Evolutionary conservation across 2,888 invertebrate species (phyloP).

Genomic region (Mechanitis messenoides): DNA sequence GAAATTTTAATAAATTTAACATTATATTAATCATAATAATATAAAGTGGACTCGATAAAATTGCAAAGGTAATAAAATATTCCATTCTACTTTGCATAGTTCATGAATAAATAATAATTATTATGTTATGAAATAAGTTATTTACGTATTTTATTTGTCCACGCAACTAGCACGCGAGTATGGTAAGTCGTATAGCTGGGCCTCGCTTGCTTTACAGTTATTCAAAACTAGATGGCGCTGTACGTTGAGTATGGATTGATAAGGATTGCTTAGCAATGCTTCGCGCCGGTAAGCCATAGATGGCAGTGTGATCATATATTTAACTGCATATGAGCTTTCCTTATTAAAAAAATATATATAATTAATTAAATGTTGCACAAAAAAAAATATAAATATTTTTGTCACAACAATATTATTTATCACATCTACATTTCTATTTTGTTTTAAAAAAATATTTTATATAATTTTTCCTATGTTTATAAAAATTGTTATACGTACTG

Average conservation of each 20-base stretch:
- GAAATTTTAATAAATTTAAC: no score
- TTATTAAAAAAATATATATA: neutral
- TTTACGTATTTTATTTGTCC: constrained; percentile 65
- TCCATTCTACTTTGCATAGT: no score
- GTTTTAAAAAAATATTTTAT: no score
- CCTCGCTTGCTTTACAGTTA: constrained; percentile 52
- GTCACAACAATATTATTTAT: no score
- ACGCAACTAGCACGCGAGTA: constrained; percentile 70
- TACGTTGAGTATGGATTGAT: constrained; percentile 25
- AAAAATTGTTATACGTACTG: no score
- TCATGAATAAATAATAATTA: neutral
- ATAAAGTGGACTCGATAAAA: no score
- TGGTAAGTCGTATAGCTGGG: constrained; percentile 57
- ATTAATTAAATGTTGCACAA: neutral
- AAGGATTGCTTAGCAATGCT: constrained; percentile 36
- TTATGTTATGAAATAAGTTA: constrained; percentile 27
- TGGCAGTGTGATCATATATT: constrained; percentile 34
- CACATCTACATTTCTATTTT: no score
- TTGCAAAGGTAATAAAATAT: no score
- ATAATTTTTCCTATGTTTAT: no score
- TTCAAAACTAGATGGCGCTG: constrained; percentile 56
- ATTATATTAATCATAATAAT: no score
- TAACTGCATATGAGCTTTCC: neutral
- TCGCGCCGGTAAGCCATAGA: constrained; percentile 35
- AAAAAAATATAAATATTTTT: no score